phyloP scores from a whole-genome alignment of 2,113 vertebrate genomes.

The Oplegnathus fasciatus region DNA sequence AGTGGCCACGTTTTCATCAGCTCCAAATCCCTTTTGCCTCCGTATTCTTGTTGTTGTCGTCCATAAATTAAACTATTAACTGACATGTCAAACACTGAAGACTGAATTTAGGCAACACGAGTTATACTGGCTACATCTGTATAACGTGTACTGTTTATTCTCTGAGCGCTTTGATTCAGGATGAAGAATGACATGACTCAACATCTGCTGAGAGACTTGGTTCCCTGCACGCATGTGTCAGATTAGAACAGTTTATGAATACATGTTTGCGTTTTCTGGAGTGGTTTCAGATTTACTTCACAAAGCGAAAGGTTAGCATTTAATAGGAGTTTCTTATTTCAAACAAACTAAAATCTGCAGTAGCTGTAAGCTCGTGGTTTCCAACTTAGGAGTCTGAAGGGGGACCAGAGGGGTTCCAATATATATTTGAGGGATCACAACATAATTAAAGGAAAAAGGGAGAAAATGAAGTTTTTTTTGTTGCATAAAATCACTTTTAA shows the following conservation, averaged over 20 bases:
- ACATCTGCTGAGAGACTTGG: background rate
- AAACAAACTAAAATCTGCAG: background rate
- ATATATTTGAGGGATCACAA: background rate
- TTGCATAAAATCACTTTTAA: background rate
- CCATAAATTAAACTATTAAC: slow-evolving; percentile 30
- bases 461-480: background rate
- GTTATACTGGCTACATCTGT: slow-evolving; percentile 12
- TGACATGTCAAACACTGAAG: slow-evolving; percentile 16
- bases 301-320: background rate
- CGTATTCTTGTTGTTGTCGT: background rate
- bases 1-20: slow-evolving; percentile 9
- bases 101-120: background rate
- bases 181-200: slow-evolving; percentile 12
- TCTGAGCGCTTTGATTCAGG: background rate
- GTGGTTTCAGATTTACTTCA: background rate
- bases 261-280: background rate
- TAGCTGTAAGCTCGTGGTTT: too few relatives aligned
- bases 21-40: slow-evolving; percentile 3
- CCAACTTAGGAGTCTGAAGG: too few relatives aligned
- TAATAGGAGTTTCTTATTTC: background rate
- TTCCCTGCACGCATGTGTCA: background rate
- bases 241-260: slow-evolving; percentile 26
- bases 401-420: background rate
- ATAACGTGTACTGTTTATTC: background rate
- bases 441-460: background rate